These are phyloP conservation scores for Periplaneta americana DNA, from an alignment of 1,140 invertebrate genomes.

Conservation along the genomic window DNA sequence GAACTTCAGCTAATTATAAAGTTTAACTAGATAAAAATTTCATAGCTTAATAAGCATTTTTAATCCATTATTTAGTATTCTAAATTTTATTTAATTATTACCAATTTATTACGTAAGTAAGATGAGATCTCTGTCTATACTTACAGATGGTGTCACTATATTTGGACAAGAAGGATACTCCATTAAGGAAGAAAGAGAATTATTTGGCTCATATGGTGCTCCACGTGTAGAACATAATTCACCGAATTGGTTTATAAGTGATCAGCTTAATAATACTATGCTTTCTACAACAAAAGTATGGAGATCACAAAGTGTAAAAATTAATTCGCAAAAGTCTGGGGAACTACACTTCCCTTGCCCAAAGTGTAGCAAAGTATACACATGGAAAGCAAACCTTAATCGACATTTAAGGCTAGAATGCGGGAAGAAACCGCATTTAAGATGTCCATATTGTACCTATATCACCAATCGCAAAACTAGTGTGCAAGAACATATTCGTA, in stretches of 20 bases:
- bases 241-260: background rate
- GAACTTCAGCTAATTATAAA: too few species aligned
- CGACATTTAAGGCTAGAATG: slow-evolving; percentile 20
- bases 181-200: background rate
- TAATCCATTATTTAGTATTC: too few species aligned
- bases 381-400: slow-evolving; percentile 23
- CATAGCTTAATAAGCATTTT: too few species aligned
- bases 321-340: too few species aligned
- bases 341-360: background rate
- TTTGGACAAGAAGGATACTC: background rate
- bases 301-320: background rate
- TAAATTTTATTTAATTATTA: too few species aligned
- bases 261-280: background rate
- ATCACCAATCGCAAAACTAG: slow-evolving; percentile 18
- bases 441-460: slow-evolving; percentile 19
- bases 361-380: slow-evolving; percentile 8
- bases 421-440: slow-evolving; percentile 26
- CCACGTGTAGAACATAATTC: background rate
- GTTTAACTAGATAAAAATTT: too few species aligned
- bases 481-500: slow-evolving; percentile 5
- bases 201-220: background rate
- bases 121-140: background rate
- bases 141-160: background rate
- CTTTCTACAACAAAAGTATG: too few species aligned
- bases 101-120: too few species aligned